phyloP scores from a whole-genome alignment of 1,140 invertebrate species.

The Scaptomyza graminum region DNA sequence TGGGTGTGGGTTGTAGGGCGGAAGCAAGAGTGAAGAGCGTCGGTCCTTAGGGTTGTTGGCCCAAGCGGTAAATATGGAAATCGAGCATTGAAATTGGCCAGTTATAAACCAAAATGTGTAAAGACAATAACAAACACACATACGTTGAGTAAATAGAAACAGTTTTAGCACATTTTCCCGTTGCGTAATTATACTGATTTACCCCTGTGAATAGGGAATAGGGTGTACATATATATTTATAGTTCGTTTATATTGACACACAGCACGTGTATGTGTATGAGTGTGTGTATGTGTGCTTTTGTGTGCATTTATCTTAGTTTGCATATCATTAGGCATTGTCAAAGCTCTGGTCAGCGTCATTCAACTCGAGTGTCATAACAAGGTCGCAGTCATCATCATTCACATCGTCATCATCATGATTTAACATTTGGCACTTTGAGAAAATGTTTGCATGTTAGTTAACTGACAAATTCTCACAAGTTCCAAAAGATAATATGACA shows the following conservation, averaged over 20 bases:
- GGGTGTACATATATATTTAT: background rate
- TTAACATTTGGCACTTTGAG: background rate
- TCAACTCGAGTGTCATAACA: constrained; percentile 6
- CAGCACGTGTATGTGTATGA: background rate
- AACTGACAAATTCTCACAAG: constrained; percentile 1
- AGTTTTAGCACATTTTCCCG: constrained; percentile 4
- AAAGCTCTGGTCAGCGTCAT: constrained; percentile 8
- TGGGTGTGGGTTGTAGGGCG: no score
- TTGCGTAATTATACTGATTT: constrained; percentile 12
- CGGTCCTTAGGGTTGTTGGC: background rate
- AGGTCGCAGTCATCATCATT: constrained; percentile 21
- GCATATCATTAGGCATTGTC: constrained; percentile 27
- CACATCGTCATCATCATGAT: background rate
- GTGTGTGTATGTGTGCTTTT: background rate
- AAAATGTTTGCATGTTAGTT: constrained; percentile 11
- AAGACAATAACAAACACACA: background rate
- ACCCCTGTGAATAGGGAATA: constrained; percentile 9
- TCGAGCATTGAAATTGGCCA: constrained; percentile 8
- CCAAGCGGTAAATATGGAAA: constrained; percentile 19
- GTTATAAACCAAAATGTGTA: background rate
- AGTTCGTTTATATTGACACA: background rate
- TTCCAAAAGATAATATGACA: background rate
- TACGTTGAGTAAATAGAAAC: constrained; percentile 2
- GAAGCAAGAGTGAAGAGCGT: no score
- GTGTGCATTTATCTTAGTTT: constrained; percentile 8